phyloP scores from a whole-genome alignment of 1,140 invertebrate species.

The Drosophila leontia region DNA sequence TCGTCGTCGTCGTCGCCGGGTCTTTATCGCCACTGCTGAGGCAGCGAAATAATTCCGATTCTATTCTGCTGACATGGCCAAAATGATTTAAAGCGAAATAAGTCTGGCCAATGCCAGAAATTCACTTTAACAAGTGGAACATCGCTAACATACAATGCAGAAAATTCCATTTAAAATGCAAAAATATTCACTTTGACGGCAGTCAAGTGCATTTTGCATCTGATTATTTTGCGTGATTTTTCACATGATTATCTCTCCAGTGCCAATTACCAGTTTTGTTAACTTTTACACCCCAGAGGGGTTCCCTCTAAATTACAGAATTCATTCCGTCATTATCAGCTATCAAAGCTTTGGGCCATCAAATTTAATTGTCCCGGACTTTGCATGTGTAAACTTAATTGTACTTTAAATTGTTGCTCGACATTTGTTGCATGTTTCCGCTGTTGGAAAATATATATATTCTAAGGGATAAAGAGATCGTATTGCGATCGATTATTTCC shows the following conservation, averaged over 20 bases:
- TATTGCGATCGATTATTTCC: constrained; percentile 13
- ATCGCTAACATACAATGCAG: constrained; percentile 12
- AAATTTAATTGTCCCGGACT: constrained; percentile 47
- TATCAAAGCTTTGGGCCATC: constrained; percentile 37
- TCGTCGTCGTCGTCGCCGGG: background rate
- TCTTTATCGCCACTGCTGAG: constrained; percentile 39
- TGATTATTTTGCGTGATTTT: constrained; percentile 69
- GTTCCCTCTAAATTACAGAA: constrained; percentile 11
- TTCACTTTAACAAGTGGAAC: constrained; percentile 16
- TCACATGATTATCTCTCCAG: constrained; percentile 65
- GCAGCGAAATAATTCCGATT: constrained; percentile 43
- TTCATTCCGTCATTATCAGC: constrained; percentile 14
- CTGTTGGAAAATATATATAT: background rate
- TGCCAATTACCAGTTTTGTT: constrained; percentile 68
- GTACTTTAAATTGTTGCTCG: constrained; percentile 44
- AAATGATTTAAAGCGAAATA: constrained; percentile 42
- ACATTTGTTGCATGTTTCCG: constrained; percentile 49
- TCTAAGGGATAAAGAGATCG: background rate
- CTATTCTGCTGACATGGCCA: constrained; percentile 56
- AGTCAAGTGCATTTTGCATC: constrained; percentile 42
- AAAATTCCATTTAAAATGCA: background rate
- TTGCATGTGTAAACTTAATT: constrained; percentile 53
- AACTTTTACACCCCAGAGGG: constrained; percentile 34
- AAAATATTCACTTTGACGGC: constrained; percentile 9
- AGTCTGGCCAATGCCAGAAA: constrained; percentile 23